Conservation (phyloP, 2,113 vertebrate species). For the Toxotes chatareus region DNA sequence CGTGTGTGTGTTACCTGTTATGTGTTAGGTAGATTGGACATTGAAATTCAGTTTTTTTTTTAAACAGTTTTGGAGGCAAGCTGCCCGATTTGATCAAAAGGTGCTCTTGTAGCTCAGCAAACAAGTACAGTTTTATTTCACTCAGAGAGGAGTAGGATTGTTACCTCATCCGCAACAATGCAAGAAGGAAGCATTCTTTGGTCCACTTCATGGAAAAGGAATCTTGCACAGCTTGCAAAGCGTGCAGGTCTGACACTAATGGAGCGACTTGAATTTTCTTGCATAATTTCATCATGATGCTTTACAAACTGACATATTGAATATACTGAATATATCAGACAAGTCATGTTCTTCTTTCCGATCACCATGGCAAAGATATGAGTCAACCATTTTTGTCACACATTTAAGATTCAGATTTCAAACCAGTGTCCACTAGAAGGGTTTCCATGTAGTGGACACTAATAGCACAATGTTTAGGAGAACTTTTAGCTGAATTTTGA, state of each 20-base stretch:
- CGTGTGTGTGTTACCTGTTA: neutral
- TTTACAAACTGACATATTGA: neutral
- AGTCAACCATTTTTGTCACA: too few relatives aligned
- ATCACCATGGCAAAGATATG: neutral
- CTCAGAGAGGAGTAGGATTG: neutral
- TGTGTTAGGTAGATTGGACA: neutral
- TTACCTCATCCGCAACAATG: neutral
- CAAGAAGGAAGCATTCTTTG: too few relatives aligned
- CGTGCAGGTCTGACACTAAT: neutral
- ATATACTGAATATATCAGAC: too few relatives aligned
- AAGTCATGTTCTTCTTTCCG: neutral
- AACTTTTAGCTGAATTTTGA: neutral
- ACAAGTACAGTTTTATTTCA: neutral
- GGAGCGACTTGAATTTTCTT: neutral
- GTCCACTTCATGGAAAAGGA: neutral
- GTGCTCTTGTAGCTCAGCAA: neutral
- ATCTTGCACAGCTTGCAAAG: conserved; percentile 23
- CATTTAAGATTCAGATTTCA: too few relatives aligned
- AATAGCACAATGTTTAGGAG: neutral
- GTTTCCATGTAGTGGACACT: neutral
- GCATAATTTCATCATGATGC: neutral
- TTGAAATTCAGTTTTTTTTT: neutral
- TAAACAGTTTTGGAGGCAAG: neutral
- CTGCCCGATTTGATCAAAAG: neutral
- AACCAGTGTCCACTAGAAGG: too few relatives aligned